These are phyloP conservation scores for Formica aserva DNA, from an alignment of 2,888 invertebrate species.

Conservation along the genomic window DNA sequence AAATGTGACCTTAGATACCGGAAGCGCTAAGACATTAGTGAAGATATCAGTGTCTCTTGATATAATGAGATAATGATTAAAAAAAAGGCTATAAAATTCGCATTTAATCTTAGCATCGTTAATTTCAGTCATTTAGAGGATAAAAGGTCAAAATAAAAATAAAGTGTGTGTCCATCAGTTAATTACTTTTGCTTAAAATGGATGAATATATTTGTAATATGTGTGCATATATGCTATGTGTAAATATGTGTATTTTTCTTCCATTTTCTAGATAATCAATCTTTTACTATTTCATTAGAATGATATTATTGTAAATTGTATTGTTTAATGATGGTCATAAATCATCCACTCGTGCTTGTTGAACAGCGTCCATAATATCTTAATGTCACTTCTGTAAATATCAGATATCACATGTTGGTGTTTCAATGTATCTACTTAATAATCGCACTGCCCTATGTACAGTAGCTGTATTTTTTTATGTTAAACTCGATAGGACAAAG, in stretches of 20 bases:
- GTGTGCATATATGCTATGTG: neutral
- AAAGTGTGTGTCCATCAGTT: neutral
- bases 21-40: neutral
- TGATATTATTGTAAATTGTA: neutral
- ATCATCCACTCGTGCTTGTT: neutral
- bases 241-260: slow-evolving; percentile 23
- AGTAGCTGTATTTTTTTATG: slow-evolving; percentile 16
- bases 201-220: slow-evolving; percentile 1
- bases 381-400: slow-evolving; percentile 30
- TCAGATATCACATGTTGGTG: neutral
- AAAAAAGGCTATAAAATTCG: neutral
- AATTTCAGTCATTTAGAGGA: neutral
- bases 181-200: neutral
- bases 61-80: neutral
- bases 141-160: neutral
- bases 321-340: neutral
- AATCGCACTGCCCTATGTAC: slow-evolving; percentile 22
- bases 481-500: neutral
- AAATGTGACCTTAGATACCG: neutral
- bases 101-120: slow-evolving; percentile 3
- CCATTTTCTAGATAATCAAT: neutral
- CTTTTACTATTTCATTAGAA: neutral
- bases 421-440: slow-evolving; percentile 6
- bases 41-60: neutral
- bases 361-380: slow-evolving; percentile 11